Percentiles rank a stretch among this genome's conserved stretches.
Conservation (phyloP, 2,797 vertebrate genomes). For the Acipenser ruthenus region DNA sequence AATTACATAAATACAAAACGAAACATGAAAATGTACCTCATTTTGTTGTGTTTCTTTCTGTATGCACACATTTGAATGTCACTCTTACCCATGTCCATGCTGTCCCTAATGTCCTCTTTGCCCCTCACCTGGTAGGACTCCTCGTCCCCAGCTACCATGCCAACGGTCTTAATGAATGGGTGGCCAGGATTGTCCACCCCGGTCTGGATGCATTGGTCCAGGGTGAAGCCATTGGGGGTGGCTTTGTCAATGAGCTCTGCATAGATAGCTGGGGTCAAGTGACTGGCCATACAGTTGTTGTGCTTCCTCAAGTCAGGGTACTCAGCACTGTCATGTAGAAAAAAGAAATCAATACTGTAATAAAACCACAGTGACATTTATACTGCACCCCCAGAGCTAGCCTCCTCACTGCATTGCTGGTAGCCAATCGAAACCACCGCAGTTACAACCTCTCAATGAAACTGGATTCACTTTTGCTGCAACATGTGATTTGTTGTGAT, state of each 20-base stretch:
- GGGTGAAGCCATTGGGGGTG: slow-evolving; percentile 82
- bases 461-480: no score
- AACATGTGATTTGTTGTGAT: no score
- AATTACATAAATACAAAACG: no score
- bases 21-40: no score
- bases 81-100: no score
- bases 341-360: not conserved
- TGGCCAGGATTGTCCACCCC: slow-evolving; percentile 95
- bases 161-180: slow-evolving; percentile 88
- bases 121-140: slow-evolving; percentile 86
- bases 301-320: slow-evolving; percentile 93
- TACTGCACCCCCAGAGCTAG: no score
- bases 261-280: slow-evolving; percentile 83
- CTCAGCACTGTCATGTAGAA: slow-evolving; percentile 68
- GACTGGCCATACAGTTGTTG: slow-evolving; percentile 96
- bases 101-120: not conserved
- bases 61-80: no score
- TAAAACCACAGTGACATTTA: no score
- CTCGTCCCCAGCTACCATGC: slow-evolving; percentile 85
- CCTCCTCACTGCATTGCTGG: no score
- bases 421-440: no score
- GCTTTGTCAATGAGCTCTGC: slow-evolving; percentile 77
- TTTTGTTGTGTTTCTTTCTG: no score
- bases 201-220: slow-evolving; percentile 93
- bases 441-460: no score